phyloP scores from a whole-genome alignment of 2,113 vertebrate species.

The Crypturellus undulatus region DNA sequence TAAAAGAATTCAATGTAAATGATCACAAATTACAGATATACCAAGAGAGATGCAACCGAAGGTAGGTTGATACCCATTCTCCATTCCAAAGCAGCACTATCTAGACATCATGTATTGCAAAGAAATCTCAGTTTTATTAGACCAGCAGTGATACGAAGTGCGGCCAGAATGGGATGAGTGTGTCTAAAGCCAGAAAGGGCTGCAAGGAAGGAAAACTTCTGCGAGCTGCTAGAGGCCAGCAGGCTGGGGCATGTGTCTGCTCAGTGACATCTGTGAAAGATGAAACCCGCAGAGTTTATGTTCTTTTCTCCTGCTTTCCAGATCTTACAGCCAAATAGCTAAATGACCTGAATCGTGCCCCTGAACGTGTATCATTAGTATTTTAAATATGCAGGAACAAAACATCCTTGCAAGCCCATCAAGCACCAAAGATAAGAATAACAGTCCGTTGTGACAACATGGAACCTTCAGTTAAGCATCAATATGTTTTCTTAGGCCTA shows the following conservation, averaged over 20 bases:
- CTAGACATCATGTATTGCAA: neutral
- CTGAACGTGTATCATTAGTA: neutral
- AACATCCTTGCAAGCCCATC: neutral
- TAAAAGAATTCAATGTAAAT: conserved; percentile 81
- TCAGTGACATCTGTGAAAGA: neutral
- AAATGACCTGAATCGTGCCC: neutral
- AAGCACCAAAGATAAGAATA: neutral
- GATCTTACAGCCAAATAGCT: neutral
- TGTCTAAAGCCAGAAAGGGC: neutral
- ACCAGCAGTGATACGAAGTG: neutral
- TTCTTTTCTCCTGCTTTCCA: neutral
- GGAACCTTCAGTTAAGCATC: neutral
- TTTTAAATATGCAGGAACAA: neutral
- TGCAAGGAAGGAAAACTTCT: neutral
- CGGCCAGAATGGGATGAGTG: neutral
- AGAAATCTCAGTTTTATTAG: neutral
- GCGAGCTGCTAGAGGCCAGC: conserved; percentile 54
- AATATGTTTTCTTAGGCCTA: neutral
- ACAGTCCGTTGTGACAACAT: neutral
- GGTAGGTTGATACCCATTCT: conserved; percentile 62
- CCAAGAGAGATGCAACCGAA: conserved; percentile 83
- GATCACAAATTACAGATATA: conserved; percentile 83
- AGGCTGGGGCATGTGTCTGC: conserved; percentile 37
- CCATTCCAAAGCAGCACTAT: neutral
- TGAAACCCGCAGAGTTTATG: neutral